A percentile compares a stretch with the other conserved stretches of the same genome.
Evolutionary conservation across 2,888 invertebrate species (phyloP).

Genomic region (Cantharis rustica): DNA sequence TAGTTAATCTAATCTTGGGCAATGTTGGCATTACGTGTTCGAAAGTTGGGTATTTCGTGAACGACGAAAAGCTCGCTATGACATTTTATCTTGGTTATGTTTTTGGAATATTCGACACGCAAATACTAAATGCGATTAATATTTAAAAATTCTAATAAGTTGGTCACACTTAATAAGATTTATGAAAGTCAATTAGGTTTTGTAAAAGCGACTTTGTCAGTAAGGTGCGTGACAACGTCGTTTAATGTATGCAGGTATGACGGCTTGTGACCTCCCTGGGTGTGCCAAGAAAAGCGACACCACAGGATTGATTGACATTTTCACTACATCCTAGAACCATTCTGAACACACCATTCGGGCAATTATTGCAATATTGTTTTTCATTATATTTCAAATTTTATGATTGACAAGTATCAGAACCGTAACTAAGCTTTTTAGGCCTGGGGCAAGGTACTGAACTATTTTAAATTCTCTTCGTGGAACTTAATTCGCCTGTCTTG

Average conservation of each 20-base stretch:
- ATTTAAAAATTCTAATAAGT: constrained; percentile 37
- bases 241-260: constrained; percentile 32
- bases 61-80: not conserved
- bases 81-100: not conserved
- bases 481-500: not conserved
- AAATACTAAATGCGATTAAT: constrained; percentile 20
- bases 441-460: not conserved
- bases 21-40: not conserved
- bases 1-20: not conserved
- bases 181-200: constrained; percentile 43
- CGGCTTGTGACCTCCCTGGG: constrained; percentile 40
- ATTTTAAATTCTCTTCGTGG: not conserved
- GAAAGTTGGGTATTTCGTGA: not conserved
- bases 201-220: constrained; percentile 25
- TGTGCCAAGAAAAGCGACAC: constrained; percentile 44
- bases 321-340: constrained; percentile 33
- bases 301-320: constrained; percentile 46
- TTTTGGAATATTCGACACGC: constrained; percentile 6
- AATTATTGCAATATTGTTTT: constrained; percentile 36
- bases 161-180: constrained; percentile 44
- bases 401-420: constrained; percentile 8
- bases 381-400: constrained; percentile 5
- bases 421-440: not conserved
- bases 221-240: constrained; percentile 30
- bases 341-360: constrained; percentile 29